A percentile compares a stretch with the other conserved stretches of the same genome.
These are phyloP conservation scores for Bubalus kerabau DNA, from an alignment of 2,113 vertebrate species.

Conservation along the genomic window DNA sequence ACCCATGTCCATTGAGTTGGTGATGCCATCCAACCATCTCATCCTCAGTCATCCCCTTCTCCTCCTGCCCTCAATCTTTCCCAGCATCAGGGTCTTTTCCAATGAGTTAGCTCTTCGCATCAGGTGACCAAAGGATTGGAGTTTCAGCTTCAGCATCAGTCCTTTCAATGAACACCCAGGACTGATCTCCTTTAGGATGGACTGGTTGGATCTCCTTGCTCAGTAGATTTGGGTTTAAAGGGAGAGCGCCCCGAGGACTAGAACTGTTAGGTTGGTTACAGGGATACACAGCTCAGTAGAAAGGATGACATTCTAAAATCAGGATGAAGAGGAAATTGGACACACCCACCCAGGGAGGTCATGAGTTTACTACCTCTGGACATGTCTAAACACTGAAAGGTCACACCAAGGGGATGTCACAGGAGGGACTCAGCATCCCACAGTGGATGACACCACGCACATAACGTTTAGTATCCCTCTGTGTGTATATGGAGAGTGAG, in stretches of 20 bases:
- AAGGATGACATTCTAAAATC: neutral
- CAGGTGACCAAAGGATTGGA: neutral
- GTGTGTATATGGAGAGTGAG: neutral
- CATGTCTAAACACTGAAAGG: neutral
- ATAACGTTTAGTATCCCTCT: neutral
- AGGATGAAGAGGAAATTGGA: neutral
- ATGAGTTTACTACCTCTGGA: neutral
- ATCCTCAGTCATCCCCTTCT: neutral
- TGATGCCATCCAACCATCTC: neutral
- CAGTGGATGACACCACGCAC: fast-evolving
- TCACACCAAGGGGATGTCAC: neutral
- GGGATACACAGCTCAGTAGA: neutral
- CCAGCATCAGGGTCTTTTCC: neutral
- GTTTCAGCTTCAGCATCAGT: neutral
- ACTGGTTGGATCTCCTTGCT: neutral
- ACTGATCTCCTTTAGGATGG: neutral
- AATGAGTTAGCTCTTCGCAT: neutral
- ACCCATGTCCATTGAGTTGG: neutral
- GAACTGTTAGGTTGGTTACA: neutral
- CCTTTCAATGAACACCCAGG: neutral
- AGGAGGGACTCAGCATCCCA: neutral
- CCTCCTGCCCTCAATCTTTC: neutral
- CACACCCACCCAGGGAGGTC: neutral
- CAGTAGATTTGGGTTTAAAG: neutral
- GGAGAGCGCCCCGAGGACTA: neutral